These are phyloP conservation scores for Psylliodes chrysocephalus DNA, from an alignment of 2,888 invertebrate genomes.

Conservation along the genomic window DNA sequence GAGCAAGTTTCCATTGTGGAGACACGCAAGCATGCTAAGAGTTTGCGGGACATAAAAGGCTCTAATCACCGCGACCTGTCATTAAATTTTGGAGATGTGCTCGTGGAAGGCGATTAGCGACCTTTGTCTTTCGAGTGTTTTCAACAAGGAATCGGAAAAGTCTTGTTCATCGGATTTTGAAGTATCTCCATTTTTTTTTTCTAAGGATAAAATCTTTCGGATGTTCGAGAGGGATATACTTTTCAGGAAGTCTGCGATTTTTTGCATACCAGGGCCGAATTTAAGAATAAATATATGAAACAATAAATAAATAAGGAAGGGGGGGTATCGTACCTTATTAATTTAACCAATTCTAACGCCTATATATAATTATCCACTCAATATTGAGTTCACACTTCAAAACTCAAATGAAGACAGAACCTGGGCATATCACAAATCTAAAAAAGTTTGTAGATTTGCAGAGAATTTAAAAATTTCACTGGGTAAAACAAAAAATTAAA, in stretches of 20 bases:
- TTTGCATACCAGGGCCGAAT: slow-evolving; percentile 13
- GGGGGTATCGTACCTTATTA: too few relatives aligned
- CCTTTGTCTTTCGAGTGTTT: slow-evolving; percentile 38
- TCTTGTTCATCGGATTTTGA: slow-evolving; percentile 33
- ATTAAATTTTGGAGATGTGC: slow-evolving; percentile 39
- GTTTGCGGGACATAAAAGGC: slow-evolving; percentile 30
- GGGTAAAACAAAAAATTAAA: too few relatives aligned
- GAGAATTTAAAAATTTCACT: too few relatives aligned
- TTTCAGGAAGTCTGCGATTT: slow-evolving; percentile 13
- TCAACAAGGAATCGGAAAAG: slow-evolving; percentile 27
- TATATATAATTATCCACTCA: too few relatives aligned
- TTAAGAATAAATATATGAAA: background rate
- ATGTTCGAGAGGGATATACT: slow-evolving; percentile 9
- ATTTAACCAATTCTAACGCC: too few relatives aligned
- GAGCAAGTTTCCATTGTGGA: slow-evolving; percentile 55
- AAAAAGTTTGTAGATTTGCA: too few relatives aligned
- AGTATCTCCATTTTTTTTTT: slow-evolving; percentile 35
- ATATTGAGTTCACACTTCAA: too few relatives aligned
- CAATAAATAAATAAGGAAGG: too few relatives aligned
- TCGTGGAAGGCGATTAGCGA: slow-evolving; percentile 38
- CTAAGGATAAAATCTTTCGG: slow-evolving; percentile 11
- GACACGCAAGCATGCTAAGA: slow-evolving; percentile 54
- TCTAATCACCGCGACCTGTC: slow-evolving; percentile 40
- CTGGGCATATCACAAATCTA: too few relatives aligned
- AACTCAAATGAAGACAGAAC: too few relatives aligned